Conservation (phyloP, 2,113 vertebrate genomes). For the Rutilus rutilus region DNA sequence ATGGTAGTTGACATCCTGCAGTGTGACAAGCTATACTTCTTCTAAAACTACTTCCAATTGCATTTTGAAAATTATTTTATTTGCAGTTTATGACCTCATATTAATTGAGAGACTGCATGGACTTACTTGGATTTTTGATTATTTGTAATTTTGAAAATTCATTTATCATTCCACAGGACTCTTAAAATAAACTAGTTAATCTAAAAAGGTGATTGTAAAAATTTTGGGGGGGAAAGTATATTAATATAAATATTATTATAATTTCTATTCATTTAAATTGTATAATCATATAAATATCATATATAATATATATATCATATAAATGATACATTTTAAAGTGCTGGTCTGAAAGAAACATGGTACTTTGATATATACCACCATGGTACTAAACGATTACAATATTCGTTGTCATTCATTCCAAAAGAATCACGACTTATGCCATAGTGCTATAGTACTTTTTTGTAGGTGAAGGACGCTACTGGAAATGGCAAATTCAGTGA, state of each 20-base stretch:
- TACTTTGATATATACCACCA: too few species aligned
- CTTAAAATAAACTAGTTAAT: not conserved
- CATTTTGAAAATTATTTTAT: not conserved
- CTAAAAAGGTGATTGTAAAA: not conserved
- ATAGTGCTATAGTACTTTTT: not conserved
- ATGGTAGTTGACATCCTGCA: not conserved
- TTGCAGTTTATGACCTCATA: not conserved
- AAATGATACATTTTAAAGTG: not conserved
- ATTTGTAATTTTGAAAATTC: not conserved
- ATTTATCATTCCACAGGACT: not conserved
- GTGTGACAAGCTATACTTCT: not conserved
- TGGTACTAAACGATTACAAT: not conserved
- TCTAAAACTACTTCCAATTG: not conserved
- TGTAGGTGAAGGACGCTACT: not conserved
- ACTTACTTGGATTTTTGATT: not conserved
- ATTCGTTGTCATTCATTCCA: not conserved
- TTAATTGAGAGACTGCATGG: not conserved
- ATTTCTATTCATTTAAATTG: not conserved
- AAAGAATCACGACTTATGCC: not conserved
- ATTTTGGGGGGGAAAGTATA: too few species aligned
- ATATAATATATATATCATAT: not conserved
- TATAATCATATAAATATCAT: not conserved
- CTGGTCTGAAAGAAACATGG: not conserved
- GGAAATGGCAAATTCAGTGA: not conserved
- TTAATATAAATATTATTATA: too few species aligned